Evolutionary conservation across 2,113 vertebrate genomes (phyloP), one percentile per base, ranked within the genome.

Genomic region (Rhea americana): DNA sequence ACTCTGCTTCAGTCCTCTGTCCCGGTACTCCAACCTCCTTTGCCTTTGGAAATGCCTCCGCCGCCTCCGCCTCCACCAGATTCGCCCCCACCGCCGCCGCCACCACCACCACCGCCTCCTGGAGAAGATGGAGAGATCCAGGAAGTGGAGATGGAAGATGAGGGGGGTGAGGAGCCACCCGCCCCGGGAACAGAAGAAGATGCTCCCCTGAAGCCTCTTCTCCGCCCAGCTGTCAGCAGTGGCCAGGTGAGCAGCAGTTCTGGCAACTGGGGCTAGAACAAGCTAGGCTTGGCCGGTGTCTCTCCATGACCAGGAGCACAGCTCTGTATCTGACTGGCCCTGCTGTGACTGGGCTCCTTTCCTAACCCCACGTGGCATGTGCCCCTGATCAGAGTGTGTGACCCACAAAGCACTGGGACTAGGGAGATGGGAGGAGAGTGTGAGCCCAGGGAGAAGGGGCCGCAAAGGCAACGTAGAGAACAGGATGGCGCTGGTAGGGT

Each of bases 111-210:
- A 0, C 98, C 98, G 1, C 99, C 99, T 0, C 98, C 98, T 8
- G 98, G 98, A 9, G 99, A 99, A 80, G 98, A 99, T 5, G 97
- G 98, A 4, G 99, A 99, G 94, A 99, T 99, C 68, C 98, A 99
- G 96, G 99, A 99, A 94, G 99, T 99, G 73, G 99, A 99, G 95
- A 99, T 99, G 99, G 99, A 99, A 94, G 99, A 99, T 53, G 99
- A 99, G 47, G 98, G 98, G 11, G 98, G 98, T 0, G 98, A 98
- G 67, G 99, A 99, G 85, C 99, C 99, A 1, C 99, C 99, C 15
- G 99, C 99, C 3, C 99, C 99, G 3, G 99, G 99, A 91, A 99
- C 99, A 1, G 99, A 99, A 94, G 99, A 99, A 41, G 98, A 99
- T 4, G 96, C 98, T 88, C 97, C 97, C 16, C 90, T 98, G 51